Evolutionary conservation across 1,140 invertebrate genomes (phyloP).

Genomic region (Helicoverpa zea): DNA sequence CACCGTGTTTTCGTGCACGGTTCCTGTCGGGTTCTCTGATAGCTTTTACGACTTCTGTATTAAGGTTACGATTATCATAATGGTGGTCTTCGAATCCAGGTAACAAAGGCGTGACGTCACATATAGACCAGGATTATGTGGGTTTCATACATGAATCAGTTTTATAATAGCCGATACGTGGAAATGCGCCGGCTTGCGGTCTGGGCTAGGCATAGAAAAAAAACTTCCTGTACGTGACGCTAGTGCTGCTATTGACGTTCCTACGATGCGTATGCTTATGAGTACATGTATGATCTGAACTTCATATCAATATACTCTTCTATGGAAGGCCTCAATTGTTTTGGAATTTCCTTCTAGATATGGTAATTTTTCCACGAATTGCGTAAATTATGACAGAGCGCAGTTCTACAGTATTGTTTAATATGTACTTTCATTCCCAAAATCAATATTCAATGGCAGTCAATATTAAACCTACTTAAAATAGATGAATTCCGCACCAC

Average conservation of each 20-base stretch:
- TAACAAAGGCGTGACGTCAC: constrained; percentile 32
- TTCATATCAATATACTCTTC: too few species aligned
- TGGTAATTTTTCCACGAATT: too few species aligned
- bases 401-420: background rate
- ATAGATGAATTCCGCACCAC: constrained; percentile 41
- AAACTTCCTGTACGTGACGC: constrained; percentile 22
- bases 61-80: constrained; percentile 35
- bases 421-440: background rate
- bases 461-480: constrained; percentile 36
- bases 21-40: constrained; percentile 35
- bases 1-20: constrained; percentile 24
- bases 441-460: constrained; percentile 21
- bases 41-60: constrained; percentile 30
- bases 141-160: constrained; percentile 11
- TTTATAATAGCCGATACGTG: constrained; percentile 16
- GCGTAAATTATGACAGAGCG: background rate
- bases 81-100: background rate
- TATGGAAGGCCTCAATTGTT: too few species aligned
- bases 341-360: too few species aligned
- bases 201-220: constrained; percentile 21
- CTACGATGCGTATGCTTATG: background rate
- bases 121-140: constrained; percentile 26
- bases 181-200: constrained; percentile 15
- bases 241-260: background rate
- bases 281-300: background rate